Evolutionary conservation across 2,113 vertebrate genomes (phyloP), one percentile per base, ranked within the genome.

Genomic region (Dunckerocampus dactyliophorus): DNA sequence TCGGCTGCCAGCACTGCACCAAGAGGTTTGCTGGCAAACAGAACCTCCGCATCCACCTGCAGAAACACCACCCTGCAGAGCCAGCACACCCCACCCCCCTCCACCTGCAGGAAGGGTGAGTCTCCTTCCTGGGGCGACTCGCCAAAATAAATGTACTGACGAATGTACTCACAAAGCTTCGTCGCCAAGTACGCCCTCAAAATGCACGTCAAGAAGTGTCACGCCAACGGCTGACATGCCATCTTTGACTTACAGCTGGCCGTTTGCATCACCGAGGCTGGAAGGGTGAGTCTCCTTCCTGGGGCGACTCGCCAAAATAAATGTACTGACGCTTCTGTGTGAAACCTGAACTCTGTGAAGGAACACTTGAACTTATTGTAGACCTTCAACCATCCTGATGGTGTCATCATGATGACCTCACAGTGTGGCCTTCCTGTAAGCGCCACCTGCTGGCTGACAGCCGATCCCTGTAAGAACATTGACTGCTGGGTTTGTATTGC

Each of bases 161-260:
- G n/a, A n/a, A n/a, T n/a, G 37, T 91, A 89, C 74, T 63, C 76
- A 17, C 60, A 85, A 0, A 86, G 87, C 59, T 91, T 91, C 69
- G 84, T 87, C 43, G 82, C 84, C 64, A 87, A 86, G 17, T 84
- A 90, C 56, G 86, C 88, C 69, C 82, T 91, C 6, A 88, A 83
- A 61, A 11, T 90, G 6, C 90, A 91, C 80, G 66, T 83, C 74
- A 86, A 78, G 77, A 89, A 87, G 12, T 81, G 71, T 16, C 88
- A 89, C 50, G 55, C 73, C 0, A 24, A 64, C 22, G 15, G 10
- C 39, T 34, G 45, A 63, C 7, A 19, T 8, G 3, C n/a, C 11
- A 9, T 47, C 4, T 17, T 16, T n/a, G 45, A 14, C 14, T 46
- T 46, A 46, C 15, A 4, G 45, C 6, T 46, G 21, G 22, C 19